phyloP scores from a whole-genome alignment of 2,888 invertebrate genomes.

The Acheta domesticus region DNA sequence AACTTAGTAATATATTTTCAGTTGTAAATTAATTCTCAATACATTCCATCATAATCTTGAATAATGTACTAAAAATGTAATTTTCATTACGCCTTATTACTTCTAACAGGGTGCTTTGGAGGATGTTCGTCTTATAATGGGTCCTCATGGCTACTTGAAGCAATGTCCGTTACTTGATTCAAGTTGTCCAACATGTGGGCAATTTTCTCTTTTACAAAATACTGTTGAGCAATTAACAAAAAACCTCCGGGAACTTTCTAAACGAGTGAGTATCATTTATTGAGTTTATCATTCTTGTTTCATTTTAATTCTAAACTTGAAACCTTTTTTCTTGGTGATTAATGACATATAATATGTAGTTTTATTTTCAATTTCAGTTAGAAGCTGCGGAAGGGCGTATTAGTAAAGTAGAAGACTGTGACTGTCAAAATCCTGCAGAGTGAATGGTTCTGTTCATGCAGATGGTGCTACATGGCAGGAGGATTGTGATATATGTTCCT shows the following conservation, averaged over 20 bases:
- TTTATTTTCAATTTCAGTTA: slow-evolving; percentile 55
- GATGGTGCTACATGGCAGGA: slow-evolving; percentile 83
- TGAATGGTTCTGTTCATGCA: slow-evolving; percentile 74
- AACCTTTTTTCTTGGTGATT: not conserved
- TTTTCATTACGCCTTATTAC: too few species aligned
- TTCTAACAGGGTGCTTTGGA: slow-evolving; percentile 74
- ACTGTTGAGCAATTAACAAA: slow-evolving; percentile 76
- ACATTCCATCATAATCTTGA: too few species aligned
- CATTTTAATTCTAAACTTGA: not conserved
- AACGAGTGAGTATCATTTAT: slow-evolving; percentile 63
- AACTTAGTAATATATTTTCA: too few species aligned
- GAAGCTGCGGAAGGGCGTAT: slow-evolving; percentile 75
- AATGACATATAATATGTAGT: slow-evolving; percentile 5
- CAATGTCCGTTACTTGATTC: slow-evolving; percentile 84
- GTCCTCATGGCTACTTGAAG: slow-evolving; percentile 79
- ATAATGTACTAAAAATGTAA: too few species aligned
- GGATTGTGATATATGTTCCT: slow-evolving; percentile 83
- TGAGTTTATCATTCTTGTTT: slow-evolving; percentile 21
- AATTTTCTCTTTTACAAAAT: slow-evolving; percentile 78
- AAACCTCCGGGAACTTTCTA: slow-evolving; percentile 76
- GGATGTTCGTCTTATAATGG: slow-evolving; percentile 80
- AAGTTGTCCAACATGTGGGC: slow-evolving; percentile 86
- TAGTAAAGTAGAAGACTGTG: slow-evolving; percentile 78
- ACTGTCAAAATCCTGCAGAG: slow-evolving; percentile 83
- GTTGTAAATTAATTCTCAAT: too few species aligned